Base-by-base conservation (phyloP, 2,797 vertebrate genomes). In the Chrosomus eos region DNA sequence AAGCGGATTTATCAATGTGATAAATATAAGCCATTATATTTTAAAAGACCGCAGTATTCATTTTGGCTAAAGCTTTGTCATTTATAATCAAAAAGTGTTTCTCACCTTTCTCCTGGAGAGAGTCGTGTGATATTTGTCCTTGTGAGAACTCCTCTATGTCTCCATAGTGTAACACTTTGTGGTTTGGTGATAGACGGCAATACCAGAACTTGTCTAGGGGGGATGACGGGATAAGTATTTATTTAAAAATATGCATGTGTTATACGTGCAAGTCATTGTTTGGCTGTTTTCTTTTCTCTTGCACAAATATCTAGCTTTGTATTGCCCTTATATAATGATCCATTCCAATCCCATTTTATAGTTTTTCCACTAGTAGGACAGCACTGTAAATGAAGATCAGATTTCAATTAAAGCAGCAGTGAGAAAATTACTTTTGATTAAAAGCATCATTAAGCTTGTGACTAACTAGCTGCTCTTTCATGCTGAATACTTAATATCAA, bases 81-180 rank as follows among this genome's bases (percentile, higher is more conserved):
- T 1, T 71, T 70, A 58, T 36, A 48, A 48, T 33, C 11, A 64
- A n/a, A 60, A 64, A 21, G 31, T 72, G n/a, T 28, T 28, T 48
- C 95, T 96, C 92, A 96, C 96, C 48, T 93, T 97, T 97, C 87
- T 96, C 96, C 90, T 96, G 96, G 84, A 97, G 91, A 85, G 96
- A 96, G 89, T 97, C 96, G 21, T 97, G 95, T 14, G 96, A 95
- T 33, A 96, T 95, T 91, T 96, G 96, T 91, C 95, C 96, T 90
- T 96, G 96, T 33, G 95, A 95, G 87, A 93, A 95, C 89, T 97
- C 96, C 89, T 97, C 96, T 89, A 96, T 91, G 86, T 97, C 96
- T 87, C 96, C 96, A 1, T 96, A 97, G 89, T 97, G 96, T 87
- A 97, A 93, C 85, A 97, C 95, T 88, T 97, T 97, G 93, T 97